Percentiles rank a stretch among this genome's conserved stretches.
These are phyloP conservation scores for Pristiophorus japonicus DNA, from an alignment of 2,113 vertebrate species.

Conservation along the genomic window DNA sequence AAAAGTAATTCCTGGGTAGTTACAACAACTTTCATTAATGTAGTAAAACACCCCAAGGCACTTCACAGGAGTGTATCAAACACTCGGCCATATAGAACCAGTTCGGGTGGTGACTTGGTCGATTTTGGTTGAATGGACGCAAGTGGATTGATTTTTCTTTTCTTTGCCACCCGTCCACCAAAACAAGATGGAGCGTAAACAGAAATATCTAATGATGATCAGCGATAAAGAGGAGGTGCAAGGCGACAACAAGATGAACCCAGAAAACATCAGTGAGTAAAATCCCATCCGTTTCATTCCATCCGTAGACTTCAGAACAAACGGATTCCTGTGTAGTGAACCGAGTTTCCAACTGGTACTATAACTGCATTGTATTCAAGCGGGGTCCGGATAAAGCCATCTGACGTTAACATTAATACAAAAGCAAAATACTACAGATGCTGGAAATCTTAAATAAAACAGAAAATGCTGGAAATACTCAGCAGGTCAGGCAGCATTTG, in stretches of 20 bases:
- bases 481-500: too few species aligned
- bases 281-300: not conserved
- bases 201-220: slow-evolving; percentile 72
- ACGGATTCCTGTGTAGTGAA: not conserved
- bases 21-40: not conserved
- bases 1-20: not conserved
- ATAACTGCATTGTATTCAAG: not conserved
- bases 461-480: too few species aligned
- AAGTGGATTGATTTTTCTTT: not conserved
- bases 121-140: not conserved
- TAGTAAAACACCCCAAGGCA: not conserved
- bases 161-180: too few species aligned
- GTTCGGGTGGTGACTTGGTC: not conserved
- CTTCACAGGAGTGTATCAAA: not conserved
- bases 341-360: not conserved
- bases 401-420: too few species aligned
- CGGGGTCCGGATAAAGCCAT: not conserved
- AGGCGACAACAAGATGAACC: slow-evolving; percentile 70
- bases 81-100: too few species aligned
- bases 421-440: too few species aligned
- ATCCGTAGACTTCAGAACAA: not conserved
- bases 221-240: slow-evolving; percentile 59
- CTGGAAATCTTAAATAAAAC: too few species aligned
- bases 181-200: slow-evolving; percentile 84
- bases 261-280: slow-evolving; percentile 76